Percentiles rank a stretch among this genome's conserved stretches.
These are phyloP conservation scores for Lepus timidus DNA, from an alignment of 2,113 vertebrate species.

Conservation along the genomic window DNA sequence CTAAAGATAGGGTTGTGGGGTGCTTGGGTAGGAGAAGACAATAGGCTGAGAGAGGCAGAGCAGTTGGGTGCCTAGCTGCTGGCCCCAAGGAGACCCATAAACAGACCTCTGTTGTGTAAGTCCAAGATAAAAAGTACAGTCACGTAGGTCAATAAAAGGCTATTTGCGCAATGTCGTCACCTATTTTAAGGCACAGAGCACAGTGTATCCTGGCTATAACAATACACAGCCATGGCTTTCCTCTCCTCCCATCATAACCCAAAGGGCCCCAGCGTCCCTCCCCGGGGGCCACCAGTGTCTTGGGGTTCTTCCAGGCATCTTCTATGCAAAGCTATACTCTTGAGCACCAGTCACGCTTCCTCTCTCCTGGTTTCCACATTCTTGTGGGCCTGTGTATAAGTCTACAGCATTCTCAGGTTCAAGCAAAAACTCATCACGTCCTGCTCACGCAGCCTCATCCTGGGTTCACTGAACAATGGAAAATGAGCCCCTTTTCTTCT, in stretches of 20 bases:
- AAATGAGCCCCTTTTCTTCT: not conserved
- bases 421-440: not conserved
- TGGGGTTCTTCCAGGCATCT: constrained; percentile 57
- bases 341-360: not conserved
- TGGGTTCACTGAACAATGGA: not conserved
- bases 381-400: not conserved
- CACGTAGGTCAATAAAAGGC: constrained; percentile 68
- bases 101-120: constrained; percentile 58
- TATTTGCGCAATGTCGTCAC: constrained; percentile 65
- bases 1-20: not conserved
- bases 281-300: constrained; percentile 45
- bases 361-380: constrained; percentile 32
- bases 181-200: constrained; percentile 50
- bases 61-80: not conserved
- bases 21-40: not conserved
- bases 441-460: not conserved
- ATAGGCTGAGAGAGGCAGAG: not conserved
- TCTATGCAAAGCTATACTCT: constrained; percentile 30
- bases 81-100: not conserved
- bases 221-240: not conserved
- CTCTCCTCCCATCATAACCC: not conserved
- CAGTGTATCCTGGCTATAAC: not conserved
- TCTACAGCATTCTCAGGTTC: constrained; percentile 30
- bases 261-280: not conserved
- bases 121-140: constrained; percentile 55